A percentile compares a stretch with the other conserved stretches of the same genome.
These are phyloP conservation scores for Lateolabrax maculatus DNA, from an alignment of 2,797 vertebrate species.

Conservation along the genomic window DNA sequence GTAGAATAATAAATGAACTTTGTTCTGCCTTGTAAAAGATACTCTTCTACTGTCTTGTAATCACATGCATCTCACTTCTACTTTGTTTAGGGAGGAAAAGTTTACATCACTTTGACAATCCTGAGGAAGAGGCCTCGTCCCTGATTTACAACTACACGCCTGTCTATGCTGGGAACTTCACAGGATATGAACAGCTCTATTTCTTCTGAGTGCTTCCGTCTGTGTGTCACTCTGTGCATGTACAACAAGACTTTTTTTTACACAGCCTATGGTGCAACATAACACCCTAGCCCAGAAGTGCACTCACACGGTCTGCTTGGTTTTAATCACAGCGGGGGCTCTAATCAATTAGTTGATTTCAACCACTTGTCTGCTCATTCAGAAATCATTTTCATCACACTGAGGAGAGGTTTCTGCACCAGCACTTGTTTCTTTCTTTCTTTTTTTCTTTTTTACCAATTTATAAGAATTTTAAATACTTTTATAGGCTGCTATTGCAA, in stretches of 20 bases:
- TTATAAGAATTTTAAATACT: not conserved
- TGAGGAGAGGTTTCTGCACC: not conserved
- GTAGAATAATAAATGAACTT: too few species aligned
- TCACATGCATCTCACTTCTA: slow-evolving; percentile 38
- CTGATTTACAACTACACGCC: slow-evolving; percentile 87
- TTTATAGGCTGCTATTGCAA: not conserved
- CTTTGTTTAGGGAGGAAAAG: slow-evolving; percentile 85
- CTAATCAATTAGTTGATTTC: not conserved
- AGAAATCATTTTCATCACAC: slow-evolving; percentile 5
- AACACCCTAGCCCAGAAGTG: not conserved
- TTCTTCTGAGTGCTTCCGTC: slow-evolving; percentile 83
- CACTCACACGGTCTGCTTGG: not conserved
- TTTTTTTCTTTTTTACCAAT: not conserved
- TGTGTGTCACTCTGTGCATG: not conserved
- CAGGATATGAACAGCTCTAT: slow-evolving; percentile 85
- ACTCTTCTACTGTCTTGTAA: slow-evolving; percentile 10
- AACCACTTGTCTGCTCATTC: slow-evolving; percentile 3
- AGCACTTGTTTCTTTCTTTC: not conserved
- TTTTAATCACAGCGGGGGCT: slow-evolving; percentile 14
- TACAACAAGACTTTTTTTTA: not conserved
- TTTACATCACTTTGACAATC: slow-evolving; percentile 80
- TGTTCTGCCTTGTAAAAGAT: not conserved
- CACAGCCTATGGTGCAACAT: not conserved
- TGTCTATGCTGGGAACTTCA: slow-evolving; percentile 80
- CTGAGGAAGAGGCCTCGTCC: slow-evolving; percentile 75